phyloP scores from a whole-genome alignment of 2,797 vertebrate genomes.

The Pangasius macronema region DNA sequence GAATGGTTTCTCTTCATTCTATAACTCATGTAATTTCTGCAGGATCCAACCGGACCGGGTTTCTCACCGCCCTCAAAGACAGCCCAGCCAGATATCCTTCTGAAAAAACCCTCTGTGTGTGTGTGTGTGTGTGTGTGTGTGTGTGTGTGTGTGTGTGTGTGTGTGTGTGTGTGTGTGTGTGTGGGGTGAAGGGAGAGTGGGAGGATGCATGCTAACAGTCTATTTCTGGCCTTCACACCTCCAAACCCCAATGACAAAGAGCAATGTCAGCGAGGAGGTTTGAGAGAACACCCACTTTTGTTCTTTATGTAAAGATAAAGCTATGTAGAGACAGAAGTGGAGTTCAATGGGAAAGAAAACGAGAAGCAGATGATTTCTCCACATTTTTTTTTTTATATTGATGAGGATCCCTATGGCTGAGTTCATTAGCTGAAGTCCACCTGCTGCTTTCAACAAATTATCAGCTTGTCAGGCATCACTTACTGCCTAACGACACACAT shows the following conservation, averaged over 20 bases:
- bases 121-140: constrained; percentile 22
- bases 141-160: constrained; percentile 27
- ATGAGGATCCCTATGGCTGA: constrained; percentile 17
- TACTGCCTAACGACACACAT: constrained; percentile 44
- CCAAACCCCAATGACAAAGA: constrained; percentile 50
- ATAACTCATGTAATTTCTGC: constrained; percentile 51
- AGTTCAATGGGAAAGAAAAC: neutral
- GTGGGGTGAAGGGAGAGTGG: constrained; percentile 27
- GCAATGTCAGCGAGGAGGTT: constrained; percentile 37
- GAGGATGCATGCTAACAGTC: constrained; percentile 42
- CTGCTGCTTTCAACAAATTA: constrained; percentile 41
- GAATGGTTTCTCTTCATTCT: constrained; percentile 26
- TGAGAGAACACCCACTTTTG: constrained; percentile 27
- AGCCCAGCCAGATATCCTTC: constrained; percentile 95
- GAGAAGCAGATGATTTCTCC: constrained; percentile 20
- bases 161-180: constrained; percentile 40
- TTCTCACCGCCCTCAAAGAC: constrained; percentile 91
- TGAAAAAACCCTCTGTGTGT: constrained; percentile 12
- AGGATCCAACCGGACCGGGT: constrained; percentile 88
- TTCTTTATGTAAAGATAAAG: constrained; percentile 18
- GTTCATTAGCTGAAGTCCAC: constrained; percentile 42
- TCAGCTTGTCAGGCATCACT: constrained; percentile 42
- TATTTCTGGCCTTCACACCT: constrained; percentile 53
- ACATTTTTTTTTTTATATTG: constrained; percentile 32
- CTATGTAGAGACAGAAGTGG: neutral